Evolutionary conservation across 2,113 vertebrate genomes (phyloP).

Genomic region (Pogonocichla stellata): DNA sequence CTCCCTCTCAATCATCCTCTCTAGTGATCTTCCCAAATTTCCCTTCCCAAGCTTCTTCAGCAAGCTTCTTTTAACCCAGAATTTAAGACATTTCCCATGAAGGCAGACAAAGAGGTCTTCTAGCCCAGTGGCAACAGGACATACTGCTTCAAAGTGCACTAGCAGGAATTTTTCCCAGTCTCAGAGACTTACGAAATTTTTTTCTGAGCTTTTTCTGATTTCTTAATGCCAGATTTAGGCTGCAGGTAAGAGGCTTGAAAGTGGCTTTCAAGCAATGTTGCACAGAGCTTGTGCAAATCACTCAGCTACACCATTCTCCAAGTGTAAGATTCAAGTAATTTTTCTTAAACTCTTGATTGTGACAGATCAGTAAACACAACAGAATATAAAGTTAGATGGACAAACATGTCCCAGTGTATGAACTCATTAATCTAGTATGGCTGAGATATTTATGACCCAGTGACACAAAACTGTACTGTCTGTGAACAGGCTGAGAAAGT

Average conservation of each 20-base stretch:
- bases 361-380: neutral
- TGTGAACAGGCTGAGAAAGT: neutral
- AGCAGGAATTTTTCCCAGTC: neutral
- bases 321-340: neutral
- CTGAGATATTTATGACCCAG: neutral
- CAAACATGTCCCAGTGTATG: neutral
- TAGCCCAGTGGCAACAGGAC: neutral
- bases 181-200: neutral
- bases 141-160: neutral
- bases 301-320: neutral
- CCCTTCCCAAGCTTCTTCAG: neutral
- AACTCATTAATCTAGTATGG: neutral
- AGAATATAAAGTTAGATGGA: neutral
- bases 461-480: neutral
- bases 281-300: fast-evolving
- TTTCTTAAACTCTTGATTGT: neutral
- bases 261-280: neutral
- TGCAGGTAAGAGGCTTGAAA: neutral
- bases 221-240: neutral
- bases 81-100: neutral
- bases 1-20: neutral
- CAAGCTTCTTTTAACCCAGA: neutral
- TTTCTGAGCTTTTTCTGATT: neutral
- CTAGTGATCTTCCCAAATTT: neutral
- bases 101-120: neutral